Evolutionary conservation across 2,113 vertebrate species (phyloP).

Genomic region (Gulo gulo): DNA sequence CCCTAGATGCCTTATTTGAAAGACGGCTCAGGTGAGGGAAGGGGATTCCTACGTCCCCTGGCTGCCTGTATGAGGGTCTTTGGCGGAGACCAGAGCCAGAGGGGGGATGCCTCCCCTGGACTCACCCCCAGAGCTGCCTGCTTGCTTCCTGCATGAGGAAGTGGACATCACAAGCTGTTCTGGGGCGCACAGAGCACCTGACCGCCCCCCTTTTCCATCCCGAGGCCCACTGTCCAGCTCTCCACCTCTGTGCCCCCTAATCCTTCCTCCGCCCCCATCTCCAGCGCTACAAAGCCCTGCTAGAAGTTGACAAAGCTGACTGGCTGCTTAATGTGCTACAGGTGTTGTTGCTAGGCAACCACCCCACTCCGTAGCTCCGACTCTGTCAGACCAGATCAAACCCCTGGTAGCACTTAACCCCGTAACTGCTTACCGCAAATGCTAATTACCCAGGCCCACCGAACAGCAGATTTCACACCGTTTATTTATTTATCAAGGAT

Average conservation of each 20-base stretch:
- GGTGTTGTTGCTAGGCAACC: slow-evolving; percentile 80
- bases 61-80: neutral
- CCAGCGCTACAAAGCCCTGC: slow-evolving; percentile 37
- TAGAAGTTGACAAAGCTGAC: slow-evolving; percentile 70
- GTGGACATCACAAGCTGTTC: neutral
- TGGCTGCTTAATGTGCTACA: slow-evolving; percentile 75
- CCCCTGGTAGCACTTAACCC: slow-evolving; percentile 72
- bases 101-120: neutral
- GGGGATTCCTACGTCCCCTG: neutral
- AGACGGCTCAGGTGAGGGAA: neutral
- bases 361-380: slow-evolving; percentile 60
- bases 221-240: neutral
- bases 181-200: neutral
- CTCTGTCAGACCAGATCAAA: slow-evolving; percentile 71
- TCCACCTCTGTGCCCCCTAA: neutral
- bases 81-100: neutral
- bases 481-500: neutral
- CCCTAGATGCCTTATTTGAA: neutral
- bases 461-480: slow-evolving; percentile 13
- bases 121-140: neutral
- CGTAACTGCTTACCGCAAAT: slow-evolving; percentile 64
- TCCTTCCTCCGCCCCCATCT: neutral
- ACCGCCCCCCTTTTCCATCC: neutral
- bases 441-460: slow-evolving; percentile 64
- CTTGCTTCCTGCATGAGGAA: neutral